These are phyloP conservation scores for Camponotus floridanus DNA, from an alignment of 1,140 invertebrate species.

Conservation along the genomic window DNA sequence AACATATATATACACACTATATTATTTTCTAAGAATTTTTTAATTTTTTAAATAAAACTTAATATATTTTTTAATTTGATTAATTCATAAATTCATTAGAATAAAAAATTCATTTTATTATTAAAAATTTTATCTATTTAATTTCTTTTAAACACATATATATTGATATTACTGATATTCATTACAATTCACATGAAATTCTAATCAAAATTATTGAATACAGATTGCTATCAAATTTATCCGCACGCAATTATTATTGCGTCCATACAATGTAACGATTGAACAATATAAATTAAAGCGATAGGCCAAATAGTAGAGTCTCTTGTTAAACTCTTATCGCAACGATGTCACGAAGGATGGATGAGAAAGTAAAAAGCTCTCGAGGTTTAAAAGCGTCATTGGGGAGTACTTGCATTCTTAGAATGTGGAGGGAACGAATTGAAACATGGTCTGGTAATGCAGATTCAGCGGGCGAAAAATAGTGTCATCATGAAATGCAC, in stretches of 20 bases:
- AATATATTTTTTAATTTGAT: background rate
- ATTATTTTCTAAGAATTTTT: background rate
- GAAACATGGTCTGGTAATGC: constrained; percentile 48
- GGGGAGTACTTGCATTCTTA: constrained; percentile 30
- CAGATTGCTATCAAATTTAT: background rate
- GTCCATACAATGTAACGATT: background rate
- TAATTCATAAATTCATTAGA: background rate
- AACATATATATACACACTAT: background rate
- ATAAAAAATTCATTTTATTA: constrained; percentile 3
- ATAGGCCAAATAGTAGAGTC: background rate
- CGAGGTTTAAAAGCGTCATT: constrained; percentile 58
- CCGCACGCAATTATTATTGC: background rate
- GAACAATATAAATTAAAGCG: constrained; percentile 7
- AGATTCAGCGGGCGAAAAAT: constrained; percentile 54
- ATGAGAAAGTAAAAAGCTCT: constrained; percentile 55
- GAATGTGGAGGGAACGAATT: constrained; percentile 11
- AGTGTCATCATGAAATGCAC: constrained; percentile 17
- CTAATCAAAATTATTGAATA: background rate
- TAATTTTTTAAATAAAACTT: background rate
- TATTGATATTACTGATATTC: too few relatives aligned
- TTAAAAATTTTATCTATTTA: background rate
- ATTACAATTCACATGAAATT: background rate
- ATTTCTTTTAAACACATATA: background rate
- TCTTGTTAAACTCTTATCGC: background rate
- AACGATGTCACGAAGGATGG: constrained; percentile 45